These are phyloP conservation scores for Volucella zonaria DNA, from an alignment of 2,888 invertebrate genomes.

Conservation along the genomic window DNA sequence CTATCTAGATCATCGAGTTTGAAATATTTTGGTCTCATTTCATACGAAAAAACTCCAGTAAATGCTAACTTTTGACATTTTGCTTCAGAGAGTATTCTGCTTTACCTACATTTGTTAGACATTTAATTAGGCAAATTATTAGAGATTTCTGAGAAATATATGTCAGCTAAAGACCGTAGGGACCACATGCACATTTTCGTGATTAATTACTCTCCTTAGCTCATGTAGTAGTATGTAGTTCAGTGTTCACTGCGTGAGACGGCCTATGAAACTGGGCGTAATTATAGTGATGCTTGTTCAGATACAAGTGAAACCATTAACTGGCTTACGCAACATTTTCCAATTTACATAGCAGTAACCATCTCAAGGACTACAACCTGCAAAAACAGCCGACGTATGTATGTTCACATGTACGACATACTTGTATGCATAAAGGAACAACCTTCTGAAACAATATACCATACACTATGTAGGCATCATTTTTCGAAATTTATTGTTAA, in stretches of 20 bases:
- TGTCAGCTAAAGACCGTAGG: too few relatives aligned
- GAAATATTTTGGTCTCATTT: too few relatives aligned
- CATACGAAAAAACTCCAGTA: too few relatives aligned
- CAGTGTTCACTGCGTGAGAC: constrained; percentile 22
- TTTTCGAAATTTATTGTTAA: constrained; percentile 32
- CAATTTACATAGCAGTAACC: constrained; percentile 35
- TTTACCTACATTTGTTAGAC: too few relatives aligned
- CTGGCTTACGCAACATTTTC: constrained; percentile 50
- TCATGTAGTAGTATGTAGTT: background rate
- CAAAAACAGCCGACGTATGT: background rate
- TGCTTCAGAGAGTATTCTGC: too few relatives aligned
- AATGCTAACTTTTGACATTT: too few relatives aligned
- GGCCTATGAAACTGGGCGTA: constrained; percentile 2
- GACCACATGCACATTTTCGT: background rate
- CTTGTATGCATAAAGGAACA: background rate
- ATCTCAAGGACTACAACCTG: constrained; percentile 63
- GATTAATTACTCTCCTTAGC: constrained; percentile 14
- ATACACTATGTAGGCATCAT: background rate
- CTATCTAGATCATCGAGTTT: too few relatives aligned
- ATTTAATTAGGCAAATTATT: too few relatives aligned
- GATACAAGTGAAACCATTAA: constrained; percentile 50
- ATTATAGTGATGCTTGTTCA: constrained; percentile 31
- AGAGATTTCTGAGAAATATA: too few relatives aligned
- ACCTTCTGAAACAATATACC: constrained; percentile 1
- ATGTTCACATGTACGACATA: too few relatives aligned